Percentiles rank a stretch among this genome's conserved stretches.
phyloP scores from a whole-genome alignment of 2,888 invertebrate genomes.

The Buathra laborator region DNA sequence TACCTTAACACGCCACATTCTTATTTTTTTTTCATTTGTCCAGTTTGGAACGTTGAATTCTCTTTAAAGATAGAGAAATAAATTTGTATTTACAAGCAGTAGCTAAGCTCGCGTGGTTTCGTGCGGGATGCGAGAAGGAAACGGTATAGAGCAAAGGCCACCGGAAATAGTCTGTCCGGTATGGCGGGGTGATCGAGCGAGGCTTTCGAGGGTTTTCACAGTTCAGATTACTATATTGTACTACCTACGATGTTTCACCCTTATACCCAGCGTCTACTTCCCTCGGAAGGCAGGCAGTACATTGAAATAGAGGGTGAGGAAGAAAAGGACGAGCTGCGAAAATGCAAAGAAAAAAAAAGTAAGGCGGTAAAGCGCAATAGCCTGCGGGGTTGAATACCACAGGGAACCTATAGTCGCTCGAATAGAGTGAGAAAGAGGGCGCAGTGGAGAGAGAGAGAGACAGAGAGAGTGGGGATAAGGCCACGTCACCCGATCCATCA shows the following conservation, averaged over 20 bases:
- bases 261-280: neutral
- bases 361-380: neutral
- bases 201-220: slow-evolving; percentile 66
- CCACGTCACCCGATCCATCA: slow-evolving; percentile 13
- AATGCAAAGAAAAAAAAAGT: neutral
- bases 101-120: neutral
- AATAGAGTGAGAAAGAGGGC: neutral
- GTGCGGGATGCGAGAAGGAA: neutral
- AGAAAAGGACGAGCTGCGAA: slow-evolving; percentile 16
- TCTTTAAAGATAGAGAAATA: neutral
- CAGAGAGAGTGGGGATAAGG: neutral
- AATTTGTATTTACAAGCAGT: neutral
- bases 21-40: too few species aligned
- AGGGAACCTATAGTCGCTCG: neutral
- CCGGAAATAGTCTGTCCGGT: slow-evolving; percentile 4
- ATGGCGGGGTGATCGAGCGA: slow-evolving; percentile 5
- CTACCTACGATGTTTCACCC: slow-evolving; percentile 14
- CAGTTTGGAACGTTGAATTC: neutral
- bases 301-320: neutral
- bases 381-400: neutral
- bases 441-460: too few species aligned
- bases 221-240: slow-evolving; percentile 56
- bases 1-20: too few species aligned
- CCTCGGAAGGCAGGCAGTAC: neutral
- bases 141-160: slow-evolving; percentile 10